phyloP scores from a whole-genome alignment of 1,140 invertebrate species.

The fruit fly (Drosophila melanogaster) region DNA sequence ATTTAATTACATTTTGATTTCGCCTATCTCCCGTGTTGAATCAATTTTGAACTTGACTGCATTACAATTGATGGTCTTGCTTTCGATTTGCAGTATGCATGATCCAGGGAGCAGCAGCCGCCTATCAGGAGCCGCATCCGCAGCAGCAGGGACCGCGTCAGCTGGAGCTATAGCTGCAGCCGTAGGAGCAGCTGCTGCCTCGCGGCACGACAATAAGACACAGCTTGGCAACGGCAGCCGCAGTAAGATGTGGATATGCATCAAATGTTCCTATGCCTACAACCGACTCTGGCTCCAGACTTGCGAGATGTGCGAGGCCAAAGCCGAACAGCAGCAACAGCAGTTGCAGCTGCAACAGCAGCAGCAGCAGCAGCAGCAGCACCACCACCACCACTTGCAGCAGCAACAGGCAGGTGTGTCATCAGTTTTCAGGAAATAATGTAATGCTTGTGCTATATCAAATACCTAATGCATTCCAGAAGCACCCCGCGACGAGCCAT shows the following conservation, averaged over 20 bases:
- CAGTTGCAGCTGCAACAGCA: conserved; percentile 78
- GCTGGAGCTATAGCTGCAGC: conserved; percentile 19
- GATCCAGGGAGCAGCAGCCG: conserved; percentile 39
- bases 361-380: conserved; percentile 79
- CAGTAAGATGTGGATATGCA: conserved; percentile 93
- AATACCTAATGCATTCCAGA: conserved; percentile 6
- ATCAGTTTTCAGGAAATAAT: not conserved
- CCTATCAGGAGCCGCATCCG: conserved; percentile 17
- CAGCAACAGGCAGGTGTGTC: conserved; percentile 32
- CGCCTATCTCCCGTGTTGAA: not conserved
- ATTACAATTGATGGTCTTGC: not conserved
- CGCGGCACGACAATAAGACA: conserved; percentile 75
- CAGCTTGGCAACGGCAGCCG: conserved; percentile 64
- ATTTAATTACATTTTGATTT: not conserved
- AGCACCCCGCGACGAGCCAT: conserved; percentile 85
- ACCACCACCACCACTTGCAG: conserved; percentile 1
- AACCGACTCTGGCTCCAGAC: conserved; percentile 91
- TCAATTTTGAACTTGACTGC: not conserved
- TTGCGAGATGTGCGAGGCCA: conserved; percentile 92
- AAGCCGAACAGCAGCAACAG: conserved; percentile 86
- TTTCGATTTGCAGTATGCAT: conserved; percentile 40
- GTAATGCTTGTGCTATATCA: too few relatives aligned
- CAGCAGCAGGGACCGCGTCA: conserved; percentile 7
- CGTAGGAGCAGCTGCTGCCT: conserved; percentile 9
- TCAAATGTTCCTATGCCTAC: conserved; percentile 94